Percentiles rank a stretch among this genome's conserved stretches.
phyloP scores from a whole-genome alignment of 2,888 invertebrate species.

The Theretra japonica region DNA sequence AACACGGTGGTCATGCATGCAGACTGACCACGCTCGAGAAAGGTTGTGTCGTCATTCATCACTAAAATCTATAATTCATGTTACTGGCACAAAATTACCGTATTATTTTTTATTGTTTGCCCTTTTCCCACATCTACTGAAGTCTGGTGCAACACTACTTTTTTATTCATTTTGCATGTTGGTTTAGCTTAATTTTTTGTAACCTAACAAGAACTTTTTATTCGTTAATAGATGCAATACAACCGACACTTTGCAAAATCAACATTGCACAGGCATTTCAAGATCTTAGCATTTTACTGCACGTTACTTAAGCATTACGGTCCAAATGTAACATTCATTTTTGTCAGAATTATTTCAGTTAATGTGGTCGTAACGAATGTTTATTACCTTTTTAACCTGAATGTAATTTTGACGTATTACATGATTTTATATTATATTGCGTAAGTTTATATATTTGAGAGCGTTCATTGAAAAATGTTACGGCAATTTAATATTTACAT shows the following conservation, averaged over 20 bases:
- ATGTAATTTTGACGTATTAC: background rate
- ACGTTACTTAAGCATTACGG: constrained; percentile 6
- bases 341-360: background rate
- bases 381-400: background rate
- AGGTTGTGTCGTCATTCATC: background rate
- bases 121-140: too few species aligned
- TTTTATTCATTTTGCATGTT: too few species aligned
- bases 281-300: constrained; percentile 1
- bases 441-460: too few species aligned
- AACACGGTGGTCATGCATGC: background rate
- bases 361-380: background rate
- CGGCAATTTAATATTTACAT: too few species aligned
- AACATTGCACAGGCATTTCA: background rate
- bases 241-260: background rate
- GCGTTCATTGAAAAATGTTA: background rate
- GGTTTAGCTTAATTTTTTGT: too few species aligned
- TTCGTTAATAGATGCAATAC: background rate
- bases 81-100: too few species aligned
- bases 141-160: too few species aligned
- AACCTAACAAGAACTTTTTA: too few species aligned
- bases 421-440: background rate
- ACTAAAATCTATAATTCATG: background rate
- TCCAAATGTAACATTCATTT: background rate
- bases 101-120: too few species aligned
- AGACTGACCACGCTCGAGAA: background rate